Percentiles rank a stretch among this genome's conserved stretches.
phyloP scores from a whole-genome alignment of 2,797 vertebrate genomes.

The Enoplosus armatus region DNA sequence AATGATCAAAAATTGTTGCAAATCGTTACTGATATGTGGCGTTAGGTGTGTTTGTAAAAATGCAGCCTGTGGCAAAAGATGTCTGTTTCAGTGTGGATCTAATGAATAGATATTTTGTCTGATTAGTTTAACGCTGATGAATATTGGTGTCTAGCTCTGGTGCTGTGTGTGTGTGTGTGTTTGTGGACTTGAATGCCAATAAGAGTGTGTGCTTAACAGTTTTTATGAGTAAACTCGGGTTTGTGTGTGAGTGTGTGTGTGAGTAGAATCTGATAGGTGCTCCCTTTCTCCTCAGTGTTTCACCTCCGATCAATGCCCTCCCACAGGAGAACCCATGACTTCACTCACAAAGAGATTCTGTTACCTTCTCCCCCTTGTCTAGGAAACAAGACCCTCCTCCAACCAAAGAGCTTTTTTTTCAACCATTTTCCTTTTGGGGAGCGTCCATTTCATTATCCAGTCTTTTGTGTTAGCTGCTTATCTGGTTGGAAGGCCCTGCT shows the following conservation, averaged over 20 bases:
- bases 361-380: slow-evolving; percentile 75
- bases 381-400: slow-evolving; percentile 78
- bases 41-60: slow-evolving; percentile 45
- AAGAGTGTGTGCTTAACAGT: slow-evolving; percentile 44
- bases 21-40: slow-evolving; percentile 39
- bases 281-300: slow-evolving; percentile 70
- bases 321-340: slow-evolving; percentile 82
- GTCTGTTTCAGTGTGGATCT: slow-evolving; percentile 27
- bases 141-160: slow-evolving; percentile 34
- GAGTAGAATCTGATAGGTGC: slow-evolving; percentile 75
- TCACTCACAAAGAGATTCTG: slow-evolving; percentile 82
- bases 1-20: slow-evolving; percentile 49
- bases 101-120: slow-evolving; percentile 55
- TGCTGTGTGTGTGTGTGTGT: slow-evolving; percentile 26
- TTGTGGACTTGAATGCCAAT: slow-evolving; percentile 54
- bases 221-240: slow-evolving; percentile 42
- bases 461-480: slow-evolving; percentile 47
- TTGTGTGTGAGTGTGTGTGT: slow-evolving; percentile 36
- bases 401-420: slow-evolving; percentile 60
- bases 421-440: slow-evolving; percentile 63
- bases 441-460: slow-evolving; percentile 63
- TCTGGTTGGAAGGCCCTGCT: slow-evolving; percentile 36
- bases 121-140: slow-evolving; percentile 56
- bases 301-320: slow-evolving; percentile 81
- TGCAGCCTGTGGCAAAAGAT: slow-evolving; percentile 28